These are phyloP conservation scores for Natrix natrix DNA, from an alignment of 2,797 vertebrate species.

Conservation along the genomic window DNA sequence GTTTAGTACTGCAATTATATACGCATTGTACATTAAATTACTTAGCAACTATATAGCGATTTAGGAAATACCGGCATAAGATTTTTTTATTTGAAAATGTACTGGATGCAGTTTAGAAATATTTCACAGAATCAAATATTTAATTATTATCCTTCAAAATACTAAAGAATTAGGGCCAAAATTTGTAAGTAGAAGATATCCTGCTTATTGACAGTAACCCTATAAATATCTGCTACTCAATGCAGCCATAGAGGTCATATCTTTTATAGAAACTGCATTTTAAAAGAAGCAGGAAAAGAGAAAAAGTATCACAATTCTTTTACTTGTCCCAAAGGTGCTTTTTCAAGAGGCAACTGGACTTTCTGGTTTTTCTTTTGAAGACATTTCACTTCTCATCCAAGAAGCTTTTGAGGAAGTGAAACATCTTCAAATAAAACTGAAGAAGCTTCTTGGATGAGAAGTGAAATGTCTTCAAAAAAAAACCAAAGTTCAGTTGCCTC, in stretches of 20 bases:
- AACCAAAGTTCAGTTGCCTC: too few species aligned
- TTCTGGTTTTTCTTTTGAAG: too few species aligned
- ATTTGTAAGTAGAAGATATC: neutral
- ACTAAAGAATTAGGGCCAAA: neutral
- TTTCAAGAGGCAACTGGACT: too few species aligned
- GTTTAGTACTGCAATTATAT: constrained; percentile 66
- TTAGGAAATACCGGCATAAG: constrained; percentile 55
- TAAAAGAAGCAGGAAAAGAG: neutral
- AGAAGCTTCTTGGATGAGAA: too few species aligned
- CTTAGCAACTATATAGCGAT: constrained; percentile 61
- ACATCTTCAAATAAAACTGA: too few species aligned
- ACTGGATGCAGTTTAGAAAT: constrained; percentile 29
- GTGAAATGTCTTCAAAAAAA: too few species aligned
- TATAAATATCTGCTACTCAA: neutral
- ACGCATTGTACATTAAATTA: constrained; percentile 50
- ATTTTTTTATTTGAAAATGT: constrained; percentile 45
- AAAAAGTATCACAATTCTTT: neutral
- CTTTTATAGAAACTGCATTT: neutral
- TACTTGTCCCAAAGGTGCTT: neutral
- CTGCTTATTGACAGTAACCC: neutral
- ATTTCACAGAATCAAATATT: constrained; percentile 13
- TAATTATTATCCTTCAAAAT: neutral
- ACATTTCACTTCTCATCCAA: too few species aligned
- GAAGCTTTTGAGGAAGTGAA: too few species aligned
- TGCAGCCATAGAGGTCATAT: neutral